A percentile compares a stretch with the other conserved stretches of the same genome.
phyloP scores from a whole-genome alignment of 1,140 invertebrate genomes.

The Cataglyphis hispanica region DNA sequence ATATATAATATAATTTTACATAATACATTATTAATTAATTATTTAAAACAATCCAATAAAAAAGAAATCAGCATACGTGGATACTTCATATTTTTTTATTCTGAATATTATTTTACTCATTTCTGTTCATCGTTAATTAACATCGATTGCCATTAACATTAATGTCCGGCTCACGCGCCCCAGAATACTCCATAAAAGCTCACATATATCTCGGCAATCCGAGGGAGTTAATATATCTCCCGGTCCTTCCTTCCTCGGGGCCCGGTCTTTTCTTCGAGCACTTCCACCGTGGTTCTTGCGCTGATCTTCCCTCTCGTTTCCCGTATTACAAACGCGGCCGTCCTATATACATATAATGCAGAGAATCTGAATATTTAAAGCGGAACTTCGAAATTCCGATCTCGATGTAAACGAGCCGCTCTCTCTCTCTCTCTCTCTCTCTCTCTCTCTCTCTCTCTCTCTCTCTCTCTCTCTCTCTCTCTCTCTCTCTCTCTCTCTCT shows the following conservation, averaged over 20 bases:
- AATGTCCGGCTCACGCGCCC: background rate
- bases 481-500: background rate
- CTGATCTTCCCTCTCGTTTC: background rate
- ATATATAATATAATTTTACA: no score
- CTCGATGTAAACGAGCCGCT: conserved; percentile 10
- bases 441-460: background rate
- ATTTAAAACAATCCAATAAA: no score
- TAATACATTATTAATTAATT: no score
- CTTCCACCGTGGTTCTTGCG: background rate
- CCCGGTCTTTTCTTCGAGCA: conserved; percentile 11
- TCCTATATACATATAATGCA: conserved; percentile 13
- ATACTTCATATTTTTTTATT: background rate
- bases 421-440: background rate
- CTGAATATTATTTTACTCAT: background rate
- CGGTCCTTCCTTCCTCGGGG: conserved; percentile 11
- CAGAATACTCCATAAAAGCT: conserved; percentile 43
- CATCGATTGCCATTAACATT: conserved; percentile 17
- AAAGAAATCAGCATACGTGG: no score
- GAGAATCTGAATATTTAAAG: conserved; percentile 64
- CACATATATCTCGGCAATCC: conserved; percentile 18
- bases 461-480: background rate
- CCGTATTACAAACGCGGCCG: conserved; percentile 22
- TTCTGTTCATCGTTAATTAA: conserved; percentile 1
- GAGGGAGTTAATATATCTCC: conserved; percentile 39
- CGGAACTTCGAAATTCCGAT: conserved; percentile 36